Base-by-base conservation (phyloP, 92 coral and sea anemone genomes). In the Heteractis magnifica region DNA sequence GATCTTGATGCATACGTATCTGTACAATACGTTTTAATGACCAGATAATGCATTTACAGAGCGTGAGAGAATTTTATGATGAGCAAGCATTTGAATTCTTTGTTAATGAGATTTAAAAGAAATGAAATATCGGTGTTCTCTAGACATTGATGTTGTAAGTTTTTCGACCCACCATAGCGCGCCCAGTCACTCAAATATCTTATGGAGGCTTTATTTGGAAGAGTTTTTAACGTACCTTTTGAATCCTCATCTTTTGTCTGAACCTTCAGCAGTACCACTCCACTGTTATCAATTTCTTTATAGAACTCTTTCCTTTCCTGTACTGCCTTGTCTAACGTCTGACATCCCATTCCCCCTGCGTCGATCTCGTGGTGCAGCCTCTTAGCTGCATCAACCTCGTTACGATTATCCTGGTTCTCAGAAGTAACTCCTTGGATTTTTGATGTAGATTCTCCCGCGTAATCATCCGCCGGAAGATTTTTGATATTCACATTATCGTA, bases 291-390 rank as follows among this genome's bases (percentile, higher is more conserved):
- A 34, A 58, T 56, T 84, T 93, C 93, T 72, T 60, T 77, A 44
- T 85, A 70, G 6, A 86, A 53, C 64, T 91, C 90, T 79, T 94
- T 81, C 64, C 97, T 84, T 77, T 93, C 97, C 53, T 89, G 85
- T 55, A 93, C 87, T 26, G 97, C 97, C 70, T 79, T 83, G 60
- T 82, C 83, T 53, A 93, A 72, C 41, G 70, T 79, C 16, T 26
- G 64, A 71, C 97, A 93, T 49, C 94, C 93, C 97, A 93, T 93
- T 71, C 97, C 97, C 52, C 97, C 97, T 16, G 94, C 90, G 87
- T 93, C 97, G 74, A 89, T 88, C 65, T 86, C 92, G 50, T 81
- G 76, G 12, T 78, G 76, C 1, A 83, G 82, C 62, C 77, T 77
- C 23, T 65, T 80, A 0, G 68, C 58, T 2, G 82, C 87, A 77